Conservation (phyloP, 2,113 vertebrate species). For the Gallinago media region DNA sequence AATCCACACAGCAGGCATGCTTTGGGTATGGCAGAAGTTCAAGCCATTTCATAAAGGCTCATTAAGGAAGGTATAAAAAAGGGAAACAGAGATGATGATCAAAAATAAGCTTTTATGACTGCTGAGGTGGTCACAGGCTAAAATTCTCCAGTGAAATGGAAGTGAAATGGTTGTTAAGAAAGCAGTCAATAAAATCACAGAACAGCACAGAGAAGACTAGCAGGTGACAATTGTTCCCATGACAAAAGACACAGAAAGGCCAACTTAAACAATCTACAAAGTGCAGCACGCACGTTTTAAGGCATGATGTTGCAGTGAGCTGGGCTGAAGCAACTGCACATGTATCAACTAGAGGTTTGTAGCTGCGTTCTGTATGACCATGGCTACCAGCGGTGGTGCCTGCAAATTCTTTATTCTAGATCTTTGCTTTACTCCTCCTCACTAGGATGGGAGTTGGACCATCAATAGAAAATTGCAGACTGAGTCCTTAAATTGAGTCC, state of each 20-base stretch:
- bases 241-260: neutral
- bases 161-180: neutral
- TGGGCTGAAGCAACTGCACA: neutral
- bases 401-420: neutral
- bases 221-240: neutral
- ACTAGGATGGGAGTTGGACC: neutral
- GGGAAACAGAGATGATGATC: neutral
- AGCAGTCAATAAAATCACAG: neutral
- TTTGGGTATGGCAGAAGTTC: neutral
- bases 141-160: neutral
- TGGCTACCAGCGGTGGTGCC: accelerated
- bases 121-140: too few species aligned
- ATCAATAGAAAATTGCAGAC: neutral
- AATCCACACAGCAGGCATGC: neutral
- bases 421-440: neutral
- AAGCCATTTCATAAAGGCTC: neutral
- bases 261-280: neutral
- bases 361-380: neutral
- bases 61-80: neutral
- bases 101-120: neutral
- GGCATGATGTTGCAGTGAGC: neutral
- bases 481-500: neutral
- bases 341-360: accelerated
- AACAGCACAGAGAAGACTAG: neutral
- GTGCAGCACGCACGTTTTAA: neutral